Evolutionary conservation across 2,113 vertebrate species (phyloP).

Genomic region (Syrmaticus mikado): DNA sequence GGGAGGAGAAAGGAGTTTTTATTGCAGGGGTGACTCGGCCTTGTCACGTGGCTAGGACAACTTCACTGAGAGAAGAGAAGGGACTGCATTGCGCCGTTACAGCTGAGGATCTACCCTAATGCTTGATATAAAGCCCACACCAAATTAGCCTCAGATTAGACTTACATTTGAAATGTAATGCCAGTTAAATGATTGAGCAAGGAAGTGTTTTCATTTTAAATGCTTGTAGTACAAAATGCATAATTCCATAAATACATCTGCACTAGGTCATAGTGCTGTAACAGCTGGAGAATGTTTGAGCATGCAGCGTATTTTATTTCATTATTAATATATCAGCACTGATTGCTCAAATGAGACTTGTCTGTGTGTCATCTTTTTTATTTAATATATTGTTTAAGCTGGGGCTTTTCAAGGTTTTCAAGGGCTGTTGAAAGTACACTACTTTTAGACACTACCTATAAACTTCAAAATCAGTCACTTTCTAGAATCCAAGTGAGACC

Average conservation of each 20-base stretch:
- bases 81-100: not conserved
- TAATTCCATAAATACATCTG: not conserved
- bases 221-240: not conserved
- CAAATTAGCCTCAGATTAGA: not conserved
- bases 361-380: constrained; percentile 15
- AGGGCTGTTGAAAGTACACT: not conserved
- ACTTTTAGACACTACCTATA: not conserved
- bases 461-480: not conserved
- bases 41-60: not conserved
- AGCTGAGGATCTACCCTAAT: not conserved
- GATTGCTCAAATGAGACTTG: constrained; percentile 1
- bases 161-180: constrained; percentile 12
- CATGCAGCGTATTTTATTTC: not conserved
- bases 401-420: not conserved
- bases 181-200: not conserved
- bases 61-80: not conserved
- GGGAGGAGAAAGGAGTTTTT: not conserved
- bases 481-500: not conserved
- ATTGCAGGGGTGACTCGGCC: not conserved
- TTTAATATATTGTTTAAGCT: not conserved
- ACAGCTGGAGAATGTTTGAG: constrained; percentile 21
- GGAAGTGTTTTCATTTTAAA: constrained; percentile 3
- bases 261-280: not conserved
- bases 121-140: not conserved
- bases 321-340: constrained; percentile 8